These are phyloP conservation scores for Lynx canadensis DNA, from an alignment of 2,113 vertebrate species.

Conservation along the genomic window DNA sequence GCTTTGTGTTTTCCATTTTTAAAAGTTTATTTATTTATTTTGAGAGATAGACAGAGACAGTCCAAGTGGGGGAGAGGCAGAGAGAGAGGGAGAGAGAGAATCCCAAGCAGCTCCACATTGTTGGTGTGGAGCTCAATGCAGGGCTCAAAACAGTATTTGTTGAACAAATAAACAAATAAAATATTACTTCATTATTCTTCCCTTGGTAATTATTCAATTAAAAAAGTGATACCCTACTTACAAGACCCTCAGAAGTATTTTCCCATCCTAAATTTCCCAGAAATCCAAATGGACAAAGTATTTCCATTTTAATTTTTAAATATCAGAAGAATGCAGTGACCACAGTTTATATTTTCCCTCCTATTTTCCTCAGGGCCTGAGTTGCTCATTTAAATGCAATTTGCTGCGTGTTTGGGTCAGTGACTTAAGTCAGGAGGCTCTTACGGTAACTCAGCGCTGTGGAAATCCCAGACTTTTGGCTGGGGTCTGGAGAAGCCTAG, in stretches of 20 bases:
- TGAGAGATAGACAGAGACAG: no score
- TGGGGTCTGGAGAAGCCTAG: neutral
- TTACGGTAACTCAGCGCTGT: conserved; percentile 66
- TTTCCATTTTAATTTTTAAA: conserved; percentile 74
- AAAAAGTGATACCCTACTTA: conserved; percentile 23
- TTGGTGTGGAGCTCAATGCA: no score
- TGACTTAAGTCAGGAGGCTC: conserved; percentile 46
- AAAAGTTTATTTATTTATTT: no score
- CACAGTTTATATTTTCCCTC: conserved; percentile 70
- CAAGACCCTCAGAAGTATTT: conserved; percentile 63
- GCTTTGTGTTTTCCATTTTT: neutral
- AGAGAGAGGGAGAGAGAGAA: no score
- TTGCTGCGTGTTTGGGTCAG: conserved; percentile 69
- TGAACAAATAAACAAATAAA: conserved; percentile 25
- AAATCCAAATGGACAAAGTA: conserved; percentile 61
- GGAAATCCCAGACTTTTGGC: conserved; percentile 60
- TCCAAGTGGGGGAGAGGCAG: no score
- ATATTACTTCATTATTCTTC: neutral
- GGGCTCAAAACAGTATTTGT: neutral
- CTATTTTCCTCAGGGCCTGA: conserved; percentile 56
- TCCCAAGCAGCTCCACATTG: no score
- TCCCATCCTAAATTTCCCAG: conserved; percentile 54
- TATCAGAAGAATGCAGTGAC: conserved; percentile 74
- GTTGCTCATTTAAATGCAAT: conserved; percentile 73
- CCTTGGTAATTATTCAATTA: neutral